Percentiles rank a stretch among this genome's conserved stretches.
Evolutionary conservation across 2,888 invertebrate genomes (phyloP).

Genomic region (Tenthredo notha): DNA sequence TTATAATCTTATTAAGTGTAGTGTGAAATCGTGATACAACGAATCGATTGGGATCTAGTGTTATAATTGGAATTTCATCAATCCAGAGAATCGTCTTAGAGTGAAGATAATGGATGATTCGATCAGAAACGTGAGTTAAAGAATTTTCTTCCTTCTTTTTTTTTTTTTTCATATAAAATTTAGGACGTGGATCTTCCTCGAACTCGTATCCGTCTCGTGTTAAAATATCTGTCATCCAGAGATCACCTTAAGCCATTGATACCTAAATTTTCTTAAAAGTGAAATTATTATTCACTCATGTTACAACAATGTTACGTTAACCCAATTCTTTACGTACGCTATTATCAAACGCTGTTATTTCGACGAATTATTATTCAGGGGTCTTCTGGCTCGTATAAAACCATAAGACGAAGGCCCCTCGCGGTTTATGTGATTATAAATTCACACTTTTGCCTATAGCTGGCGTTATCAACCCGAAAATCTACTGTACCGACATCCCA

Average conservation of each 20-base stretch:
- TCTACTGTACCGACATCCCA: neutral
- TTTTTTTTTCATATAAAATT: neutral
- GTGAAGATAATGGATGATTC: neutral
- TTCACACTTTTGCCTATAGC: neutral
- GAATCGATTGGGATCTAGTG: neutral
- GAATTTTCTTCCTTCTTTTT: neutral
- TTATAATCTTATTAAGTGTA: neutral
- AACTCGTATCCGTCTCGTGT: neutral
- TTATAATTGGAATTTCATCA: neutral
- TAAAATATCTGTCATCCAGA: neutral
- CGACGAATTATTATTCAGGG: neutral
- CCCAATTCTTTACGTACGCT: neutral
- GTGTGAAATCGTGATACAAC: neutral
- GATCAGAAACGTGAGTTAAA: neutral
- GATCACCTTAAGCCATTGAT: neutral
- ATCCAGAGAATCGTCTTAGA: neutral
- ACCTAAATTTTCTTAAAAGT: neutral
- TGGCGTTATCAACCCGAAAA: neutral
- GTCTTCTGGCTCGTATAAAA: neutral
- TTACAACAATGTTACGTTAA: neutral
- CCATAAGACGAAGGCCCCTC: neutral
- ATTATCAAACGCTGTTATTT: neutral
- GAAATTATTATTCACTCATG: neutral
- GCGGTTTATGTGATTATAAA: neutral
- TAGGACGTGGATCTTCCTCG: neutral